Base-by-base conservation (phyloP, 2,113 vertebrate genomes). In the Corydoras sp. region DNA sequence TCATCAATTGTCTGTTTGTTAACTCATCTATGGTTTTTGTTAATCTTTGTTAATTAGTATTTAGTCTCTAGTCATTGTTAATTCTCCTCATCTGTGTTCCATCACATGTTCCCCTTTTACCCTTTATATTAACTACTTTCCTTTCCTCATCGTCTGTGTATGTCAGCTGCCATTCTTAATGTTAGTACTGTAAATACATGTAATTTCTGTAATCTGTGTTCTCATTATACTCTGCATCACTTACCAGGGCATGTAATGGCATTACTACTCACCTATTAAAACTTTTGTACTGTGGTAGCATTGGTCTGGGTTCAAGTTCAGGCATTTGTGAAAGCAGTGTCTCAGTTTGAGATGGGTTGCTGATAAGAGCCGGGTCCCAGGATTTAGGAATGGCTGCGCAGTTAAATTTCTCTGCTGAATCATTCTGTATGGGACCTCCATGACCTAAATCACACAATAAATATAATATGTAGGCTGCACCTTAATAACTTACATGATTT, bases 331-430 rank as follows among this genome's bases (percentile, higher is more conserved):
- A 79, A 74, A 87, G 84, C 67, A 94, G 84, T 18, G 89, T 88
- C 64, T 92, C 91, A 58, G 91, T 78, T 58, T 95, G 87, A 77
- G 90, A 86, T 0, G 93, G 94, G 71, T 98, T 89, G 59, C 74
- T 84, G 73, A 87, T 84, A 59, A 97, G 92, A 73, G 93, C 94
- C 85, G 94, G 93, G 78, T 94, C 89, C 97, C 97, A 98, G 70
- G 94, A 94, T 77, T 92, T 96, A 10, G 97, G 96, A 71, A 98
- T 86, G 9, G 92, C 89, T 14, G 94, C 96, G 58, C 86, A 88
- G 88, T 98, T 98, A 85, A 99, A 98, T 83, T 87, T 95, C 80
- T 99, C 95, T 15, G 91, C 89, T 74, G 95, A 93, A 80, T 97
- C 86, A 84, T 94, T 92, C 86, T 96, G 95, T 85, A 99, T 76